phyloP scores from a whole-genome alignment of 2,888 invertebrate genomes.

The Plagodis pulveraria region DNA sequence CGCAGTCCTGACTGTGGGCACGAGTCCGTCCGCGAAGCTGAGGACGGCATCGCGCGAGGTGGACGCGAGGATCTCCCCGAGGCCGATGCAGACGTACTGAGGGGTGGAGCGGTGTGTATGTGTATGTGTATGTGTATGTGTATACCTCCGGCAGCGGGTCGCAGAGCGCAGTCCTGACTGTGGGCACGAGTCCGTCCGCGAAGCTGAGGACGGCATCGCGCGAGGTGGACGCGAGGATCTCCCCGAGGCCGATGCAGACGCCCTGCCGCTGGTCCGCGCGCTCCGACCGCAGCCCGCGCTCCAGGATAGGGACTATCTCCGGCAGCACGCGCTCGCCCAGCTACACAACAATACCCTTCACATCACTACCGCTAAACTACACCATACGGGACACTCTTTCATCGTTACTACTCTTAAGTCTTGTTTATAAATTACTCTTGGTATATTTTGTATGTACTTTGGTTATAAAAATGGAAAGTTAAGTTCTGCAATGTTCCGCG shows the following conservation, averaged over 20 bases:
- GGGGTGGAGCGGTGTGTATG: too few relatives aligned
- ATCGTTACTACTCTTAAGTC: too few relatives aligned
- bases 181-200: conserved; percentile 87
- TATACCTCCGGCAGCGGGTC: conserved; percentile 91
- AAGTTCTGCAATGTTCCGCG: too few relatives aligned
- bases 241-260: conserved; percentile 98
- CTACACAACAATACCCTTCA: conserved; percentile 49
- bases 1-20: conserved; percentile 97
- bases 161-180: conserved; percentile 96
- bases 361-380: too few relatives aligned
- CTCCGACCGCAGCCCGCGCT: conserved; percentile 95
- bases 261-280: conserved; percentile 98
- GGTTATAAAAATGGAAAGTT: too few relatives aligned
- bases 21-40: conserved; percentile 83
- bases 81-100: conserved; percentile 96
- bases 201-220: conserved; percentile 95
- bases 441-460: too few relatives aligned
- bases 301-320: conserved; percentile 98
- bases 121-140: too few relatives aligned
- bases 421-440: too few relatives aligned
- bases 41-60: conserved; percentile 97
- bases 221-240: conserved; percentile 98
- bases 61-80: conserved; percentile 98
- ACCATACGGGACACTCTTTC: too few relatives aligned
- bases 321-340: conserved; percentile 98